Percentiles rank a stretch among this genome's conserved stretches.
These are phyloP conservation scores for Parus major DNA, from an alignment of 2,113 vertebrate genomes.

Conservation along the genomic window DNA sequence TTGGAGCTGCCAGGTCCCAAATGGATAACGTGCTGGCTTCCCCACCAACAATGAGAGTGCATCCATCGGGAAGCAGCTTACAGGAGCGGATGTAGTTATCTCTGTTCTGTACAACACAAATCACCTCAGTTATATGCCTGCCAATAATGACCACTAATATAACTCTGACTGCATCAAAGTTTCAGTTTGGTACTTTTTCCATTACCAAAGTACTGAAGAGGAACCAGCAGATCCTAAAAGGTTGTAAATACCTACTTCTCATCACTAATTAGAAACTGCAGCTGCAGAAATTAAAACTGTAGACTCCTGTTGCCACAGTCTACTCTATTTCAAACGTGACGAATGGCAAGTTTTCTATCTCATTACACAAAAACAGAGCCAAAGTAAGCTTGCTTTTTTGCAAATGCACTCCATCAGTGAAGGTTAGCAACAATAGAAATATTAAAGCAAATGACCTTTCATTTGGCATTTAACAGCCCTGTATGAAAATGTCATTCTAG, in stretches of 20 bases:
- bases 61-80: slow-evolving; percentile 84
- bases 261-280: neutral
- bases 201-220: neutral
- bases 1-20: slow-evolving; percentile 97
- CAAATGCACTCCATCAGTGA: neutral
- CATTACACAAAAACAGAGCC: neutral
- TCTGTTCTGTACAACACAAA: slow-evolving; percentile 86
- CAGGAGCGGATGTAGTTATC: slow-evolving; percentile 97
- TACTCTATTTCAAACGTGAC: neutral
- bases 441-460: slow-evolving; percentile 2
- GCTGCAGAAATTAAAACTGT: slow-evolving; percentile 1
- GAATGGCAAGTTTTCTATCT: neutral
- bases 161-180: neutral
- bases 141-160: neutral
- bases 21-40: slow-evolving; percentile 98
- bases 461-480: neutral
- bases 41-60: slow-evolving; percentile 86
- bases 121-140: slow-evolving; percentile 9
- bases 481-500: neutral
- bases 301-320: neutral
- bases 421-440: neutral
- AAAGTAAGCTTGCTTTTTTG: neutral
- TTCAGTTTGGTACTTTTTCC: neutral
- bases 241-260: neutral
- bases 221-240: neutral